A percentile compares a stretch with the other conserved stretches of the same genome.
Evolutionary conservation across 2,888 invertebrate species (phyloP).

Genomic region (Trichopria drosophilae): DNA sequence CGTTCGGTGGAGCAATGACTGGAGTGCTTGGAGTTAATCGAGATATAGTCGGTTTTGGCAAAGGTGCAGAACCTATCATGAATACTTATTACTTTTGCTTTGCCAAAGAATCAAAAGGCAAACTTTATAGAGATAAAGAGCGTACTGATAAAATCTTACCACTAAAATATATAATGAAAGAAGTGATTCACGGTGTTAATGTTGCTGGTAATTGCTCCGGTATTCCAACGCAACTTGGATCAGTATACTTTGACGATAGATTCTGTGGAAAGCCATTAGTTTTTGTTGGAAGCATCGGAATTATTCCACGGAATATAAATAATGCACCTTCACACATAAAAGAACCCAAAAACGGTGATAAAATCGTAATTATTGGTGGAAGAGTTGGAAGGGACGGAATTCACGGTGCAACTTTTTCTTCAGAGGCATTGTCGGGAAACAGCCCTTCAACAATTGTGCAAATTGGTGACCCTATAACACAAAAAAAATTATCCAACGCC

Average conservation of each 20-base stretch:
- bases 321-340: constrained; percentile 25
- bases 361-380: constrained; percentile 27
- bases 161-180: constrained; percentile 23
- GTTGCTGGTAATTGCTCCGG: constrained; percentile 25
- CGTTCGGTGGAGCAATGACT: constrained; percentile 26
- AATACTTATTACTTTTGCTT: constrained; percentile 26
- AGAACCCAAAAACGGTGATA: constrained; percentile 26
- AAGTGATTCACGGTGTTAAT: constrained; percentile 24
- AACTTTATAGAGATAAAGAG: constrained; percentile 20
- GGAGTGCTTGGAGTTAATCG: constrained; percentile 26
- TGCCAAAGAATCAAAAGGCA: constrained; percentile 28
- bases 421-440: constrained; percentile 27
- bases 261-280: constrained; percentile 23
- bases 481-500: constrained; percentile 26
- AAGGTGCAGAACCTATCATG: constrained; percentile 26
- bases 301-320: constrained; percentile 24
- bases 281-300: constrained; percentile 23
- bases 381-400: constrained; percentile 26
- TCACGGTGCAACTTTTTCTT: constrained; percentile 26
- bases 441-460: constrained; percentile 28
- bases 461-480: constrained; percentile 28
- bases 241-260: constrained; percentile 22
- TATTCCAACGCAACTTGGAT: constrained; percentile 23
- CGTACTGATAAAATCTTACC: constrained; percentile 23
- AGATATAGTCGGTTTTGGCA: constrained; percentile 26